Base-by-base conservation (phyloP, 1,140 invertebrate species). In the Drosophila pallidifrons region DNA sequence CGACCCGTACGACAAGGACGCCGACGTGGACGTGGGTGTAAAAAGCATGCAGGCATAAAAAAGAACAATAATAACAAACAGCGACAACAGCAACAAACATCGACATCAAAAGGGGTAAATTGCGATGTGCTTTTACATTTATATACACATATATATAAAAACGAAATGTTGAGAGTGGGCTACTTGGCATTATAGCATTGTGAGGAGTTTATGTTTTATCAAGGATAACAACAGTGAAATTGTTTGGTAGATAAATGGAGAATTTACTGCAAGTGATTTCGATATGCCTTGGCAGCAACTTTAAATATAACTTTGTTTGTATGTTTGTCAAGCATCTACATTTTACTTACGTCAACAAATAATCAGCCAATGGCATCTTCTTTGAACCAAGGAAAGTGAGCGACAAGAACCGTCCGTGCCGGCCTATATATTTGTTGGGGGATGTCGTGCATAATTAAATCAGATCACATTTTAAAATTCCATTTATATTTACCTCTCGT, bases 391-490 rank as follows among this genome's bases (percentile, higher is more conserved):
- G 79, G 67, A 64, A 74, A 65, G 67, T 35, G 15, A 41, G 38
- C 28, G 8, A 52, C 16, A 45, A 41, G 20, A 15, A 25, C 20
- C 38, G 13, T 67, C 28, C 13, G 49, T 3, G 20, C 20, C 15
- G 41, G 61, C 38, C 68, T 67, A 66, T 25, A 64, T 57, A 67
- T 72, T 64, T 32, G 0, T 8, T 8, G 35, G 8, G 51, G 75
- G 69, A 77, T 73, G 76, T 63, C 66, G 63, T 89, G 83, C 88
- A 91, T 91, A 91, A 91, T 91, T 91, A 91, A 91, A 91, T 91
- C 89, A 86, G 89, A 91, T 91, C 90, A 83, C 89, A 90, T 89
- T 91, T 91, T 90, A 91, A 91, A 91, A 91, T 91, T 91, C 89
- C 89, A 91, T 91, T 91, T 91, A 91, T 91, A 91, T 91, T 91